A percentile compares a stretch with the other conserved stretches of the same genome.
phyloP scores from a whole-genome alignment of 2,113 vertebrate genomes.

The Sander lucioperca region DNA sequence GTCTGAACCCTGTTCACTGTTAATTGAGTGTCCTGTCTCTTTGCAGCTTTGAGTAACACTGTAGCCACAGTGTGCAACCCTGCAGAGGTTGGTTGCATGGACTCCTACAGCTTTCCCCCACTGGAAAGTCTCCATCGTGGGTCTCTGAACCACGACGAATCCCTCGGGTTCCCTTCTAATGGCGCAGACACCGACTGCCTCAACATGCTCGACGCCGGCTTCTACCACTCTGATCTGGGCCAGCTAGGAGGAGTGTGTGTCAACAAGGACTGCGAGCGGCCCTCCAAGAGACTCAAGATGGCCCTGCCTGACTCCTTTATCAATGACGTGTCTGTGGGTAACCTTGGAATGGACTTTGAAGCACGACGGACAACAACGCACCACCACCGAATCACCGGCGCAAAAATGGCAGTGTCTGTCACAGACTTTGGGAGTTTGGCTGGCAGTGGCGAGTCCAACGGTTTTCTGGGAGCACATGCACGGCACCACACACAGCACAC shows the following conservation, averaged over 20 bases:
- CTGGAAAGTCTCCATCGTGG: slow-evolving; percentile 91
- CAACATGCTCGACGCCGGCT: slow-evolving; percentile 96
- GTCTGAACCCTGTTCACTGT: not conserved
- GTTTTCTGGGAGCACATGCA: slow-evolving; percentile 90
- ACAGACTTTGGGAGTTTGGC: slow-evolving; percentile 95
- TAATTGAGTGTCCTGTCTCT: slow-evolving; percentile 12
- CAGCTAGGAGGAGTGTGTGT: slow-evolving; percentile 87
- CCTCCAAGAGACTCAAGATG: slow-evolving; percentile 96
- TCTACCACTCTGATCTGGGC: slow-evolving; percentile 95
- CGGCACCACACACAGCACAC: slow-evolving; percentile 93
- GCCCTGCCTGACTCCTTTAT: slow-evolving; percentile 93
- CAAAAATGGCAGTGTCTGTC: slow-evolving; percentile 98
- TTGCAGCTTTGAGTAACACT: slow-evolving; percentile 92
- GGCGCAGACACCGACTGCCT: slow-evolving; percentile 94
- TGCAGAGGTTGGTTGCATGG: slow-evolving; percentile 90
- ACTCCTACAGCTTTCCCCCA: slow-evolving; percentile 89
- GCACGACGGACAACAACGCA: slow-evolving; percentile 88
- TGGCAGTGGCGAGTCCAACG: slow-evolving; percentile 89
- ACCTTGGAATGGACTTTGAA: slow-evolving; percentile 94
- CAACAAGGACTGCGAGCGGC: slow-evolving; percentile 92
- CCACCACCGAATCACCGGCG: slow-evolving; percentile 94
- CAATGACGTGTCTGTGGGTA: slow-evolving; percentile 93
- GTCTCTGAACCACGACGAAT: slow-evolving; percentile 91
- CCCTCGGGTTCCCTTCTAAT: slow-evolving; percentile 90
- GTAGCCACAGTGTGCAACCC: slow-evolving; percentile 92